Evolutionary conservation across 2,888 invertebrate species (phyloP), one percentile per base, ranked within the genome.

Genomic region (Torymus auratus): DNA sequence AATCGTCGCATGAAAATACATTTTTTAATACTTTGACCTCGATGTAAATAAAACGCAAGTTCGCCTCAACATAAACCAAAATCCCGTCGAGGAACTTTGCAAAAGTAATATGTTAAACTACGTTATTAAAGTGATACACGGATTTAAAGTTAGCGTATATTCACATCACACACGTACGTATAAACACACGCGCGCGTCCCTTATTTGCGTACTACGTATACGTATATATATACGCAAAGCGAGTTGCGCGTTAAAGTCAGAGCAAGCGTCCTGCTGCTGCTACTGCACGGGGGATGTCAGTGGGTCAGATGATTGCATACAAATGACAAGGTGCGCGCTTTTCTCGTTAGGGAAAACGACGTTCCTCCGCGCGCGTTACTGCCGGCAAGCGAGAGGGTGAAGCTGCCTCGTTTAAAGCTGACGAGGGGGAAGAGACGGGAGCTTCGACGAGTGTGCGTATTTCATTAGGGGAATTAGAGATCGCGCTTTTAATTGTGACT

Each of bases 231-330:
- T 10, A 41, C 7, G 41, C 7, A 5, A 41, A 41, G 41, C 5
- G 41, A 41, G 7, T 55, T 10, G 23, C 41, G 50, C 50, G 15
- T 13, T n/a, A 53, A 20, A 17, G 55, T 15, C 41, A 52, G 50
- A 61, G 20, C 28, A 28, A 28, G 28, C 28, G 20, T 2, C 20
- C 28, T 41, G 41, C 7, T 41, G 5, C 41, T 41, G 41, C 41
- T 41, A 7, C 7, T 41, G 41, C 41, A 41, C 41, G 52, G 52
- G 53, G 84, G 84, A 87, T 85, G 86, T 87, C 86, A 87, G 85
- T 87, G 85, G 88, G 88, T 88, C 88, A 88, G 87, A 83, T 84
- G 86, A 85, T 85, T 84, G 83, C 84, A 84, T 85, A 83, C 81
- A 84, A 83, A 83, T 84, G 83, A 83, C 83, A 83, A 84, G 83